Evolutionary conservation across 2,888 invertebrate species (phyloP).

Genomic region (Dryocosmus kuriphilus): DNA sequence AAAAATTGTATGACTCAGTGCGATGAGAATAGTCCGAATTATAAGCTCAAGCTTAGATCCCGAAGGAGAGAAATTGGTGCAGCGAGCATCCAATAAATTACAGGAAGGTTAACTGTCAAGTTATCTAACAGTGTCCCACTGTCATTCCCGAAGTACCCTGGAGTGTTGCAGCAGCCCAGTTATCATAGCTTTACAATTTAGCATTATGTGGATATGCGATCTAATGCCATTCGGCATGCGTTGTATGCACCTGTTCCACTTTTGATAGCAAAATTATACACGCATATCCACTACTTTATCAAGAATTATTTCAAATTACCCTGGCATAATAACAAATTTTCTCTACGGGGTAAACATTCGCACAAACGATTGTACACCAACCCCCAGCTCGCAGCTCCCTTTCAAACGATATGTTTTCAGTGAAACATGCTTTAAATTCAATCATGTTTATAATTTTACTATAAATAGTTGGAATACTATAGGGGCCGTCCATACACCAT

Average conservation of each 20-base stretch:
- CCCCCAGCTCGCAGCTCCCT: too few relatives aligned
- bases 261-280: slow-evolving; percentile 20
- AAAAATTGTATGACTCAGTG: not conserved
- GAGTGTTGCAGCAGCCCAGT: slow-evolving; percentile 46
- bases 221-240: slow-evolving; percentile 44
- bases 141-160: slow-evolving; percentile 46
- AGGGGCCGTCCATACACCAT: too few relatives aligned
- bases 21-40: not conserved
- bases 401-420: too few relatives aligned
- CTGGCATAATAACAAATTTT: slow-evolving; percentile 28
- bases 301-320: slow-evolving; percentile 16
- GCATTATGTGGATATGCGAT: slow-evolving; percentile 49
- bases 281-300: not conserved
- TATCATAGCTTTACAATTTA: slow-evolving; percentile 20
- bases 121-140: slow-evolving; percentile 52
- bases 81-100: slow-evolving; percentile 51
- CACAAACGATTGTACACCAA: not conserved
- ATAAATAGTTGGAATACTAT: too few relatives aligned
- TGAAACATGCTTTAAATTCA: too few relatives aligned
- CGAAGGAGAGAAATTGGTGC: slow-evolving; percentile 36
- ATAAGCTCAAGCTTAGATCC: not conserved
- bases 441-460: too few relatives aligned
- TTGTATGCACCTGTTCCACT: slow-evolving; percentile 18
- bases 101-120: slow-evolving; percentile 48
- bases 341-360: slow-evolving; percentile 41